Evolutionary conservation across 2,797 vertebrate genomes (phyloP).

Genomic region (Epinephelus malabaricus): DNA sequence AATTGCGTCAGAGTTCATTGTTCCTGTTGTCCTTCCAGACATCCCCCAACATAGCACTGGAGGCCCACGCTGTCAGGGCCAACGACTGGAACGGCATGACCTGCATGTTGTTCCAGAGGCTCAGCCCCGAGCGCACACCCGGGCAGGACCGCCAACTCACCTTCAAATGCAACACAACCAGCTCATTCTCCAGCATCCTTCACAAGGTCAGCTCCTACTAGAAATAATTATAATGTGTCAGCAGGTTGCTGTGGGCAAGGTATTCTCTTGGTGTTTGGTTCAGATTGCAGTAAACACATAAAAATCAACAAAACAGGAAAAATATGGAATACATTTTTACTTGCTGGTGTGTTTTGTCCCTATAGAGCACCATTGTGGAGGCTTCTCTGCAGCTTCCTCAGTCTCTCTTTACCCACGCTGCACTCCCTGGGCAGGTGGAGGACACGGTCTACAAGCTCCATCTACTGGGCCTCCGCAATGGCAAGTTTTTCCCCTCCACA

Average conservation of each 20-base stretch:
- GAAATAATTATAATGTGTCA: not conserved
- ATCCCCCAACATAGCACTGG: constrained; percentile 96
- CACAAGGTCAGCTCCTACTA: constrained; percentile 87
- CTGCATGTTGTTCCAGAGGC: constrained; percentile 96
- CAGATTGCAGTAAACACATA: not conserved
- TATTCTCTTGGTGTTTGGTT: not conserved
- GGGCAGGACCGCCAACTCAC: constrained; percentile 92
- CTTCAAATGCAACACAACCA: constrained; percentile 97
- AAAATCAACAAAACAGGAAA: not conserved
- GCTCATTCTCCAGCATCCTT: constrained; percentile 91
- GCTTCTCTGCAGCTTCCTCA: constrained; percentile 96
- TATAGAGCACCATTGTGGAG: constrained; percentile 93
- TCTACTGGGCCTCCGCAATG: constrained; percentile 96
- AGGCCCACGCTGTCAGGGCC: constrained; percentile 92
- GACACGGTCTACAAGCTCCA: constrained; percentile 93
- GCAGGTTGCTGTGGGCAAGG: too few relatives aligned
- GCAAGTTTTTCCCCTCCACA: constrained; percentile 95
- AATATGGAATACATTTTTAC: not conserved
- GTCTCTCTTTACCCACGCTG: constrained; percentile 89
- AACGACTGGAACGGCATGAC: constrained; percentile 95
- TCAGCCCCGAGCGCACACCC: constrained; percentile 86
- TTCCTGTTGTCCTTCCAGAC: constrained; percentile 82
- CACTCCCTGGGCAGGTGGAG: constrained; percentile 83
- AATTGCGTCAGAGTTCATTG: not conserved
- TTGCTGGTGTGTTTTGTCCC: not conserved